Base-by-base conservation (phyloP, 92 coral and sea anemone species). In the Siderastrea siderea region DNA sequence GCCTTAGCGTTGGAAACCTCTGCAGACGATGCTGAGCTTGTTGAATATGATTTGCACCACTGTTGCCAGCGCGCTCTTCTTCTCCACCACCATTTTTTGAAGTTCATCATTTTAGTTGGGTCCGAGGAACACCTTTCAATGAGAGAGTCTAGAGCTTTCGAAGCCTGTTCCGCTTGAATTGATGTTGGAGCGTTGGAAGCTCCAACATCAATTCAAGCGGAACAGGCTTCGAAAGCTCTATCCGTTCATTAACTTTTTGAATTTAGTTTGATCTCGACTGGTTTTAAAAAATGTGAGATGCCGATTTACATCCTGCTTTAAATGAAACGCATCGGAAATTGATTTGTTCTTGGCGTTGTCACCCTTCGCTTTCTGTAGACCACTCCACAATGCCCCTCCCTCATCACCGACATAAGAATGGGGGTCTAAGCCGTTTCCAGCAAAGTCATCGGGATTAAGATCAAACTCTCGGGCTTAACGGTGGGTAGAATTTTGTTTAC, bases 11-110 rank as follows among this genome's bases (percentile, higher is more conserved):
- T 26, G 38, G 38, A 26, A 26, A 26, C 38, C 38, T 26, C 38
- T 26, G 38, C 38, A 26, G 38, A 26, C 0, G 38, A 26, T 26
- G 38, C 38, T 26, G 38, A 26, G 38, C 38, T 26, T 26, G 38
- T 26, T 26, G 38, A 26, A 26, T 26, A 26, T 26, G 38, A 26
- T 26, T 26, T 26, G 59, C 70, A 90, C 90, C 90, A 90, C 47
- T 80, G 67, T 71, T 86, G 88, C 88, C 88, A 86, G 10, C 88
- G 76, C 6, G 78, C 87, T 48, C 91, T 80, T 53, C 84, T 74
- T 67, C 87, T 86, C 91, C 94, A 91, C 94, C 91, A 91, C 91
- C 94, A 91, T 64, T 52, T 68, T 75, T 64, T 86, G 59, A 80
- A 81, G 77, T 86, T 86, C 76, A 49, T 7, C 94, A 91, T 86